Evolutionary conservation across 2,113 vertebrate species (phyloP).

Genomic region (Cavia aperea): DNA sequence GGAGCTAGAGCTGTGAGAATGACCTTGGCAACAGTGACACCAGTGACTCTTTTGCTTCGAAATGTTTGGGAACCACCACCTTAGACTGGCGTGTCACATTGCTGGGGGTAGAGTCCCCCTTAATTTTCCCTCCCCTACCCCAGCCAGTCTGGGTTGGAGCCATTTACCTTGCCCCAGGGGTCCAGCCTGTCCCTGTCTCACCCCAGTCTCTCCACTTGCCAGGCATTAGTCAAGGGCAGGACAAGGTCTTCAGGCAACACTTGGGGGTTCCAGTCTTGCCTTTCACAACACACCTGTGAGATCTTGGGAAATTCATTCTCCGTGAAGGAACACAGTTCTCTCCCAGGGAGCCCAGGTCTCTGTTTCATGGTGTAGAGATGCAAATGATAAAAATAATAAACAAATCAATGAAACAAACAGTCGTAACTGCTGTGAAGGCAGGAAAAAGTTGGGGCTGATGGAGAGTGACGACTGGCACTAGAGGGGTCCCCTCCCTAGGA

Average conservation of each 20-base stretch:
- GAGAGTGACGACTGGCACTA: background rate
- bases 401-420: background rate
- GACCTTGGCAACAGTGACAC: background rate
- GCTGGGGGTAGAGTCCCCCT: background rate
- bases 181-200: background rate
- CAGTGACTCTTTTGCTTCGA: background rate
- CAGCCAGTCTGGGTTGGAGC: background rate
- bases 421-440: background rate
- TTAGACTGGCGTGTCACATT: background rate
- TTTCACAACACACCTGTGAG: rapidly evolving
- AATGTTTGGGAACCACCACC: background rate
- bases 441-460: background rate
- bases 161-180: background rate
- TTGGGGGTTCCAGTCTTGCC: background rate
- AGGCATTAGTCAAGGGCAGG: no score
- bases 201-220: background rate
- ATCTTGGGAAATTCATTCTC: background rate
- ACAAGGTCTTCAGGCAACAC: background rate
- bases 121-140: background rate
- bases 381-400: background rate
- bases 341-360: no score
- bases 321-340: background rate
- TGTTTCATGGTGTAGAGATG: background rate
- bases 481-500: background rate
- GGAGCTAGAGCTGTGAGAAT: background rate